A percentile compares a stretch with the other conserved stretches of the same genome.
Evolutionary conservation across 2,888 invertebrate species (phyloP).

Genomic region (Strigamia maritima): DNA sequence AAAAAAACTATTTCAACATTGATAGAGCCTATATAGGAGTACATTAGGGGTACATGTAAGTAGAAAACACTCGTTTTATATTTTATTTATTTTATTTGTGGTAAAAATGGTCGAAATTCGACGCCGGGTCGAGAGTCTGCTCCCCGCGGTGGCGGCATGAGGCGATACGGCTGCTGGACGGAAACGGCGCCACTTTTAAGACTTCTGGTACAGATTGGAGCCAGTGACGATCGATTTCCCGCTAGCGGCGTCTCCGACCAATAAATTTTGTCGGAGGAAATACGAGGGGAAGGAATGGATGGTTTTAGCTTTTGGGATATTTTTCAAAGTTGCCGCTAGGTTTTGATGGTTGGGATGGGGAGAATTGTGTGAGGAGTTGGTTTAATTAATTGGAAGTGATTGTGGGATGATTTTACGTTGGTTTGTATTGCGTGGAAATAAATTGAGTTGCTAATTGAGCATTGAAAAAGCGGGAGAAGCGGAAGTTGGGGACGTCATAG

Average conservation of each 20-base stretch:
- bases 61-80: no score
- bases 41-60: no score
- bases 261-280: constrained; percentile 4
- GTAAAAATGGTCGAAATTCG: neutral
- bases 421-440: neutral
- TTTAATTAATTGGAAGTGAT: neutral
- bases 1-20: no score
- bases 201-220: constrained; percentile 4
- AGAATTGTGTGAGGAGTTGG: neutral
- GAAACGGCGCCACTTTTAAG: constrained; percentile 4
- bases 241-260: neutral
- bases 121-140: neutral
- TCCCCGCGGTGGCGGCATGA: constrained; percentile 4
- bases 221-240: neutral
- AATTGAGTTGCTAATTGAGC: neutral
- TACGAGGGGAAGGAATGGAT: neutral
- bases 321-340: no score
- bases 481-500: neutral
- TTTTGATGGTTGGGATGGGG: neutral
- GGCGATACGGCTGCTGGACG: constrained; percentile 4
- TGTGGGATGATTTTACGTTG: neutral
- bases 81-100: neutral
- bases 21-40: no score
- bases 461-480: neutral
- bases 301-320: neutral